These are phyloP conservation scores for Pissodes strobi DNA, from an alignment of 1,140 invertebrate genomes.

Conservation along the genomic window DNA sequence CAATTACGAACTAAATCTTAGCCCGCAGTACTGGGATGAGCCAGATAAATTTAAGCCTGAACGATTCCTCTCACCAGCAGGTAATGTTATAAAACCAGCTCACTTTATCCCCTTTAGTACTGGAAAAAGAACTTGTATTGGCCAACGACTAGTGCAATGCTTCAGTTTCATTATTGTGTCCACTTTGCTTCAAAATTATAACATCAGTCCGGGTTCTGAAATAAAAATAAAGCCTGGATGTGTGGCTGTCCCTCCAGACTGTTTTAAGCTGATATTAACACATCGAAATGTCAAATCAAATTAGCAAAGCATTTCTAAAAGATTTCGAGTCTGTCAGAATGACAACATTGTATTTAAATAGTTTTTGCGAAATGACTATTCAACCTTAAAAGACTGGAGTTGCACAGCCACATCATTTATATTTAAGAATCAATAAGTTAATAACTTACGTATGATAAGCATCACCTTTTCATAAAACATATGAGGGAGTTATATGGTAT, in stretches of 20 bases:
- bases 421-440: slow-evolving; percentile 11
- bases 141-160: slow-evolving; percentile 80
- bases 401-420: slow-evolving; percentile 30
- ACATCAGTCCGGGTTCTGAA: slow-evolving; percentile 64
- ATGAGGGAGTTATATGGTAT: neutral
- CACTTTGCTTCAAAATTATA: slow-evolving; percentile 75
- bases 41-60: slow-evolving; percentile 74
- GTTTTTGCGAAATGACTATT: slow-evolving; percentile 10
- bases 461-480: slow-evolving; percentile 23
- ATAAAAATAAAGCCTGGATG: slow-evolving; percentile 66
- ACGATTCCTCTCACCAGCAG: slow-evolving; percentile 68
- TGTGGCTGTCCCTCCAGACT: slow-evolving; percentile 70
- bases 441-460: slow-evolving; percentile 9
- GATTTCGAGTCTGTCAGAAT: slow-evolving; percentile 2
- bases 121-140: slow-evolving; percentile 85
- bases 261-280: slow-evolving; percentile 65
- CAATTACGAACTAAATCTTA: slow-evolving; percentile 83
- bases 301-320: too few species aligned
- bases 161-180: slow-evolving; percentile 75
- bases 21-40: slow-evolving; percentile 72
- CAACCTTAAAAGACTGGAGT: slow-evolving; percentile 29
- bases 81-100: slow-evolving; percentile 58
- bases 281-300: slow-evolving; percentile 45
- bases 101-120: slow-evolving; percentile 88
- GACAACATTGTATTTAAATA: slow-evolving; percentile 17